Evolutionary conservation across 2,888 invertebrate species (phyloP).

Genomic region (Phrixothrix hirtus): DNA sequence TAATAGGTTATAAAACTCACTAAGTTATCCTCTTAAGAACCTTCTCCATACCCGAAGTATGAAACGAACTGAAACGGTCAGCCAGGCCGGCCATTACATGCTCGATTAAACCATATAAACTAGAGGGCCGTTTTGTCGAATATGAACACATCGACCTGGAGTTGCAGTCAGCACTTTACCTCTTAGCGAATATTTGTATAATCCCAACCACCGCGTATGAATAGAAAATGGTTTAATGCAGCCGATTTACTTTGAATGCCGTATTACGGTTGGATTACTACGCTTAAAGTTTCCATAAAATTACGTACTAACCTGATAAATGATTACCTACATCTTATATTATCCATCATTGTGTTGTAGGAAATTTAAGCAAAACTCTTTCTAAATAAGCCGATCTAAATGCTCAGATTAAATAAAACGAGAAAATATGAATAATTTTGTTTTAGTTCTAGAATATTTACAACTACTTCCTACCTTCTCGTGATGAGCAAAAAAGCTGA

Average conservation of each 20-base stretch:
- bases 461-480: no score
- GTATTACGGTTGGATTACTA: constrained; percentile 25
- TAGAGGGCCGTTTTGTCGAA: constrained; percentile 45
- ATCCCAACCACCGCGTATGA: constrained; percentile 35
- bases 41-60: constrained; percentile 40
- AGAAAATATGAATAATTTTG: no score
- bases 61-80: constrained; percentile 44
- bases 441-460: no score
- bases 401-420: no score
- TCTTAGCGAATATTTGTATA: constrained; percentile 41
- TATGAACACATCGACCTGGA: constrained; percentile 43
- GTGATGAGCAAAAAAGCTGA: no score
- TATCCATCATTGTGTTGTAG: no score
- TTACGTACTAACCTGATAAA: no score
- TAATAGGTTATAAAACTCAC: constrained; percentile 46
- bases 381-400: no score
- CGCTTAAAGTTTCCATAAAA: constrained; percentile 26
- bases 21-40: constrained; percentile 43
- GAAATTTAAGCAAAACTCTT: no score
- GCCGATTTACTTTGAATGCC: constrained; percentile 29
- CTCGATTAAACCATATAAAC: constrained; percentile 53
- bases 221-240: constrained; percentile 38
- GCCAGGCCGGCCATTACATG: constrained; percentile 50
- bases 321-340: no score
- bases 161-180: constrained; percentile 43